Evolutionary conservation across 1,140 invertebrate genomes (phyloP).

Genomic region (Trissolcus basalis): DNA sequence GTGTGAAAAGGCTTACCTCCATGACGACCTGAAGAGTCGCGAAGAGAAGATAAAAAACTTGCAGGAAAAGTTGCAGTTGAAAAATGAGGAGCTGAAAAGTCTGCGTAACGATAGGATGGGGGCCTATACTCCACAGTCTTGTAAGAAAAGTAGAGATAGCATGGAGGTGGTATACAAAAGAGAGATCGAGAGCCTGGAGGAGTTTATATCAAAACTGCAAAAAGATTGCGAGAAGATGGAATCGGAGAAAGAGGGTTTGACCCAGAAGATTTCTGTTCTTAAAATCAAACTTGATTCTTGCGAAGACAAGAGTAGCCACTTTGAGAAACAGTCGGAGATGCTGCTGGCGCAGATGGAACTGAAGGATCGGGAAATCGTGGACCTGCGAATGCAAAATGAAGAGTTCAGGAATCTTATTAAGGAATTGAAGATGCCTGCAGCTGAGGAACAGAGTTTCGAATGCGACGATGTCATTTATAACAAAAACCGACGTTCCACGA

Average conservation of each 20-base stretch:
- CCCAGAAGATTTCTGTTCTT: constrained; percentile 48
- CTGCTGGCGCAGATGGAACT: constrained; percentile 61
- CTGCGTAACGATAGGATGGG: constrained; percentile 54
- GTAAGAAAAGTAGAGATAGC: constrained; percentile 42
- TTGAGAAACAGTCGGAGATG: constrained; percentile 61
- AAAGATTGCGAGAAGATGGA: constrained; percentile 61
- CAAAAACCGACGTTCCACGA: constrained; percentile 29
- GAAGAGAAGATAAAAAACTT: constrained; percentile 65
- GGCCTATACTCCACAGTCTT: constrained; percentile 60
- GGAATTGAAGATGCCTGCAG: constrained; percentile 55
- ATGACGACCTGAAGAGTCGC: constrained; percentile 66
- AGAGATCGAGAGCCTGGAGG: constrained; percentile 66
- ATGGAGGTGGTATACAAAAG: constrained; percentile 62
- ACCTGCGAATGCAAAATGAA: constrained; percentile 67
- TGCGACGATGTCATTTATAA: constrained; percentile 58
- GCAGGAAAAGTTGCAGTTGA: constrained; percentile 63
- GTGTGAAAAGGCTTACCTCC: constrained; percentile 70
- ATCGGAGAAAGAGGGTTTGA: constrained; percentile 62
- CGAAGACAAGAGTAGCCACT: constrained; percentile 61
- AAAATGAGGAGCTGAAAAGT: constrained; percentile 61
- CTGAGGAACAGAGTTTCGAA: constrained; percentile 69
- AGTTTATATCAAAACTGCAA: constrained; percentile 59
- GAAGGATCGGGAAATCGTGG: constrained; percentile 67
- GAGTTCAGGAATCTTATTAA: constrained; percentile 66
- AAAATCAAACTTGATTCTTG: constrained; percentile 50